Evolutionary conservation across 1,140 invertebrate genomes (phyloP).

Genomic region (Atta texana): DNA sequence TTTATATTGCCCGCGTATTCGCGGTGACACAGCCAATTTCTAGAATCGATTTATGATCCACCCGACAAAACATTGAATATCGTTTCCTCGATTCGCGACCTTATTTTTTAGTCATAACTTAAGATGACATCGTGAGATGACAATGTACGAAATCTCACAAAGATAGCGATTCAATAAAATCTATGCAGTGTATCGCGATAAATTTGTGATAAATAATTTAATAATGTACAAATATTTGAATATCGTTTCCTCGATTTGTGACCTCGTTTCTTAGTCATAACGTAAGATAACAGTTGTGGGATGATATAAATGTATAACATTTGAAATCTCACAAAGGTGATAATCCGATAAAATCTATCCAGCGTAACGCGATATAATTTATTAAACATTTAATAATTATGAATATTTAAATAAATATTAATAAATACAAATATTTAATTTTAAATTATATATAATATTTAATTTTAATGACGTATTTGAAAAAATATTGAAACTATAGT

Average conservation of each 20-base stretch:
- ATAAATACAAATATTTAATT: not conserved
- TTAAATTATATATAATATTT: no score
- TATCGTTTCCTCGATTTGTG: not conserved
- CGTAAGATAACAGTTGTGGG: not conserved
- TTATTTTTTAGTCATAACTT: conserved; percentile 12
- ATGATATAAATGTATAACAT: not conserved
- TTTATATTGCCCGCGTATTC: conserved; percentile 47
- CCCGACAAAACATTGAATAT: conserved; percentile 35
- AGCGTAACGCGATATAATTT: not conserved
- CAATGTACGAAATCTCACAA: not conserved
- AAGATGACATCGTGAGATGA: not conserved
- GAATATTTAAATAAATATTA: no score
- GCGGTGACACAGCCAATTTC: conserved; percentile 40
- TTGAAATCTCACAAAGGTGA: not conserved
- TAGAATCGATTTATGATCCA: conserved; percentile 45
- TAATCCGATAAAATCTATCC: not conserved
- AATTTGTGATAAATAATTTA: not conserved
- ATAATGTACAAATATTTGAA: conserved; percentile 2
- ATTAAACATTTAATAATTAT: not conserved
- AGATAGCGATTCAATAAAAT: not conserved
- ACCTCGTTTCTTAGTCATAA: not conserved
- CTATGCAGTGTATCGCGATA: not conserved
- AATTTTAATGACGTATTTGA: not conserved
- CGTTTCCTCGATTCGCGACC: conserved; percentile 29
- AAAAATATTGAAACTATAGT: not conserved